These are phyloP conservation scores for Hydrozoanthus gracilis DNA, from an alignment of 92 coral and sea anemone genomes.

Conservation along the genomic window DNA sequence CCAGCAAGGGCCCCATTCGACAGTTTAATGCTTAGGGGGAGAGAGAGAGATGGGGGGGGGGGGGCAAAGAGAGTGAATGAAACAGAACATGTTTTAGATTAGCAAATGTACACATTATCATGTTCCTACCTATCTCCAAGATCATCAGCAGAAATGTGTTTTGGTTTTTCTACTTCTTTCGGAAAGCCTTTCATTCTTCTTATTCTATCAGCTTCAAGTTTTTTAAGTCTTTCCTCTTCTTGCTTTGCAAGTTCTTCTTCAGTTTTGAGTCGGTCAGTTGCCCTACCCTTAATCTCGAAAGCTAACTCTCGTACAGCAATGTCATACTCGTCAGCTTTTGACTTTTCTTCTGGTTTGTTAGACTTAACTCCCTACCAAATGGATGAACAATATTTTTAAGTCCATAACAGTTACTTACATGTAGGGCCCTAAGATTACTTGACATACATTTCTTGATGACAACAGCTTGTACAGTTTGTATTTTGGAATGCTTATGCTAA, in stretches of 20 bases:
- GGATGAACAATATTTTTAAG: not conserved
- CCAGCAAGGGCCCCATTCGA: too few species aligned
- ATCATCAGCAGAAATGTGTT: conserved; percentile 96
- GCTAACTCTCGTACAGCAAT: conserved; percentile 88
- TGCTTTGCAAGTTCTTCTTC: conserved; percentile 88
- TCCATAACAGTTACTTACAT: not conserved
- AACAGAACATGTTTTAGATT: too few species aligned
- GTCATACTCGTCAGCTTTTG: conserved; percentile 78
- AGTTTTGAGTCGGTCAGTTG: conserved; percentile 89
- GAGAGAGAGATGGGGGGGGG: too few species aligned
- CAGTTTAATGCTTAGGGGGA: too few species aligned
- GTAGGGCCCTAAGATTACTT: too few species aligned
- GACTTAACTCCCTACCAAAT: conserved; percentile 12
- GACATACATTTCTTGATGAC: too few species aligned
- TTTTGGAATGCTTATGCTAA: too few species aligned
- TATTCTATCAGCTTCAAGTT: conserved; percentile 88
- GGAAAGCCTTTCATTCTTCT: conserved; percentile 95
- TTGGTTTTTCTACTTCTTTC: conserved; percentile 62
- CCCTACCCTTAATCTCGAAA: conserved; percentile 92
- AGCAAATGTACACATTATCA: too few species aligned
- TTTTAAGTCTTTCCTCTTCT: conserved; percentile 85
- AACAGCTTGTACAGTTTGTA: too few species aligned
- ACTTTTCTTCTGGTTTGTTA: conserved; percentile 17
- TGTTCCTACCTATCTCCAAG: conserved; percentile 86
- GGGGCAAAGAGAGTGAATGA: too few species aligned